phyloP scores from a whole-genome alignment of 2,113 vertebrate genomes.

The Sylvilagus bachmani region DNA sequence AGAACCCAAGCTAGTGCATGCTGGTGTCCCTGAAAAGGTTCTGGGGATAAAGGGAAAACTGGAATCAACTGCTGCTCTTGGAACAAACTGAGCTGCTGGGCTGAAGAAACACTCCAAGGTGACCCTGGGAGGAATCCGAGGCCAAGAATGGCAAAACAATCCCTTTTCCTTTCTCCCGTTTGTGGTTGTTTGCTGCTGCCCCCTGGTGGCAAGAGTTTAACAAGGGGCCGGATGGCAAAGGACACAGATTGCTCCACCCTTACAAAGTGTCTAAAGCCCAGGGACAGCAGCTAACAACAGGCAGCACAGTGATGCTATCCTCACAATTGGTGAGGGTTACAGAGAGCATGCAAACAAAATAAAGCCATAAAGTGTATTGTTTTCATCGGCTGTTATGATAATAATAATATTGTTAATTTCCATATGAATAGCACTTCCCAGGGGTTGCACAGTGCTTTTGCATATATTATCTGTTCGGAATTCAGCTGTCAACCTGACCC shows the following conservation, averaged over 20 bases:
- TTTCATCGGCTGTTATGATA: neutral
- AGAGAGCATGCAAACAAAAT: neutral
- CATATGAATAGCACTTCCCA: neutral
- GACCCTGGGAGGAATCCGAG: neutral
- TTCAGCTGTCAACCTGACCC: neutral
- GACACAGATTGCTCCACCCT: neutral
- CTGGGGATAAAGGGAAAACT: neutral
- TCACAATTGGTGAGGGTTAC: neutral
- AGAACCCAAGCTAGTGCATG: neutral
- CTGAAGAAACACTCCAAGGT: neutral
- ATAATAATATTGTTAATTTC: neutral
- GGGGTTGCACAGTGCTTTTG: neutral
- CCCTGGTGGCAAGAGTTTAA: neutral
- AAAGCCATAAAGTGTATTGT: neutral
- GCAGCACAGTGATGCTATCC: neutral
- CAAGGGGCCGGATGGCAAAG: neutral
- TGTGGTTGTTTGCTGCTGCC: neutral
- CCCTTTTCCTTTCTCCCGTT: neutral
- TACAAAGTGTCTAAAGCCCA: neutral
- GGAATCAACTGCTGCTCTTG: neutral
- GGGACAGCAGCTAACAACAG: neutral
- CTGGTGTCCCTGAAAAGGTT: neutral
- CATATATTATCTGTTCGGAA: conserved; percentile 8
- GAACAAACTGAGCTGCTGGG: neutral
- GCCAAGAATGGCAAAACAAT: neutral